A percentile compares a stretch with the other conserved stretches of the same genome.
These are phyloP conservation scores for Plectropomus leopardus DNA, from an alignment of 2,113 vertebrate species.

Conservation along the genomic window DNA sequence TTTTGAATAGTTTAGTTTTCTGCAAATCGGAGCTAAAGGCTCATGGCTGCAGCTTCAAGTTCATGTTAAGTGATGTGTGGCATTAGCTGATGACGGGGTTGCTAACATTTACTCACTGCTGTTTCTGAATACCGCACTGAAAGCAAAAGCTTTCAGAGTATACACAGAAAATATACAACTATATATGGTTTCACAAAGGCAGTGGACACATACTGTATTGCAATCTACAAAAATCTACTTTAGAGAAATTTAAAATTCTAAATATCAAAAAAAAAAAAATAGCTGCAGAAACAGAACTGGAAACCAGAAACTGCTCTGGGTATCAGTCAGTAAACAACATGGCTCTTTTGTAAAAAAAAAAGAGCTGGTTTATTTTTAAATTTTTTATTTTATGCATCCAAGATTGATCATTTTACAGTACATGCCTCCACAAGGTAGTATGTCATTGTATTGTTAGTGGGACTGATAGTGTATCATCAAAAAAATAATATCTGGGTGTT, in stretches of 20 bases:
- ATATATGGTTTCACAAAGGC: slow-evolving; percentile 99
- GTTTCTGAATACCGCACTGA: slow-evolving; percentile 99
- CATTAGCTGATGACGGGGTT: too few species aligned
- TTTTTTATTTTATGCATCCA: slow-evolving; percentile 84
- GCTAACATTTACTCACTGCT: slow-evolving; percentile 99
- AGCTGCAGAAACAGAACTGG: slow-evolving; percentile 97
- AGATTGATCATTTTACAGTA: slow-evolving; percentile 78
- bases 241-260: slow-evolving; percentile 99
- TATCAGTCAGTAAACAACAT: slow-evolving; percentile 88
- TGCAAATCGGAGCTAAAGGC: too few species aligned
- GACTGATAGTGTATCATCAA: slow-evolving; percentile 77
- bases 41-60: too few species aligned
- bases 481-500: slow-evolving; percentile 56
- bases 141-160: slow-evolving; percentile 97
- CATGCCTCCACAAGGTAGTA: slow-evolving; percentile 81
- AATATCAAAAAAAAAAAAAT: slow-evolving; percentile 99
- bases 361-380: slow-evolving; percentile 86
- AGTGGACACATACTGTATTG: slow-evolving; percentile 98
- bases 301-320: slow-evolving; percentile 92
- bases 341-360: slow-evolving; percentile 87
- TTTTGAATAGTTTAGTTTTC: too few species aligned
- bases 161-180: slow-evolving; percentile 99
- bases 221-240: slow-evolving; percentile 99
- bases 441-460: slow-evolving; percentile 79
- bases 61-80: too few species aligned